phyloP scores from a whole-genome alignment of 2,113 vertebrate genomes.

The Microtus richardsoni region DNA sequence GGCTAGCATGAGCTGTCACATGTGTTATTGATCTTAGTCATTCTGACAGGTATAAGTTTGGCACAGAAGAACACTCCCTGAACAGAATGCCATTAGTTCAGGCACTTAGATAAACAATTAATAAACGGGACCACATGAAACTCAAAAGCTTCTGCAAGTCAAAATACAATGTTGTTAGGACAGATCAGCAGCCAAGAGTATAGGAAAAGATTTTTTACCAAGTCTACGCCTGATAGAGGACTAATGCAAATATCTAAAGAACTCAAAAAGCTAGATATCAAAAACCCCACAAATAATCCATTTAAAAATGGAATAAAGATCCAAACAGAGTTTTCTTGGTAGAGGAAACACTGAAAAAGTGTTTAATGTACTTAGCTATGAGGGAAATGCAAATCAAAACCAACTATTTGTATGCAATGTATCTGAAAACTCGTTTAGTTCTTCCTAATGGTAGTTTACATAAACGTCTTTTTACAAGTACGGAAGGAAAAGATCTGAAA shows the following conservation, averaged over 20 bases:
- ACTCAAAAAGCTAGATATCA: background rate
- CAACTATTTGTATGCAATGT: slow-evolving; percentile 26
- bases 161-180: background rate
- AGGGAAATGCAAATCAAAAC: background rate
- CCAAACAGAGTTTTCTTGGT: background rate
- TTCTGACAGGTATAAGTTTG: background rate
- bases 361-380: background rate
- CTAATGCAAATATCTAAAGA: background rate
- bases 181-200: background rate
- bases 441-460: background rate
- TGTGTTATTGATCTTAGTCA: background rate
- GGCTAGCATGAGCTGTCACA: background rate
- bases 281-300: background rate
- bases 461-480: background rate
- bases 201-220: background rate
- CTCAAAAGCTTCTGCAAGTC: background rate
- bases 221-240: background rate
- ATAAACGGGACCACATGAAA: background rate
- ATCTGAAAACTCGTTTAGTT: background rate
- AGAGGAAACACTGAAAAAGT: background rate
- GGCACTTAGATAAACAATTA: background rate
- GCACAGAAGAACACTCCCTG: background rate
- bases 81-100: background rate
- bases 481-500: background rate
- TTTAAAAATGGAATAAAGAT: background rate